Evolutionary conservation across 2,113 vertebrate genomes (phyloP).

Genomic region (Hydropotes inermis): DNA sequence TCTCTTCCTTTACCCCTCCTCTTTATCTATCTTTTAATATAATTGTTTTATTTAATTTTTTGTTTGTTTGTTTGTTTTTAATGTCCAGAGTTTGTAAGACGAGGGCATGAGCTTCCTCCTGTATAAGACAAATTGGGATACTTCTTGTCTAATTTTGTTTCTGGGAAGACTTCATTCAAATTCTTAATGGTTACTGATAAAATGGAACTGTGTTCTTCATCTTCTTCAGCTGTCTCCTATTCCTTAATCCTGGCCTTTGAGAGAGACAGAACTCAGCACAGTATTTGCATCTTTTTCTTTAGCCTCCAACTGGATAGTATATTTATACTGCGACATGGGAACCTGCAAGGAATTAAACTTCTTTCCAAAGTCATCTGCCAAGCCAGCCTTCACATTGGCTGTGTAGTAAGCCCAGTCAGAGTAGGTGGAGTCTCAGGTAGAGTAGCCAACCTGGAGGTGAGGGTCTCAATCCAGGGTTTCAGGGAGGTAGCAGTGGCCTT

Average conservation of each 20-base stretch:
- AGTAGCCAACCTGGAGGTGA: conserved; percentile 83
- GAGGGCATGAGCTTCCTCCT: background rate
- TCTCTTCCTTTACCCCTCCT: background rate
- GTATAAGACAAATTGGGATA: conserved; percentile 90
- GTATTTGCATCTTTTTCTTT: conserved; percentile 86
- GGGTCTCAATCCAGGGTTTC: conserved; percentile 88
- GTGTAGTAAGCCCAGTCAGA: conserved; percentile 92
- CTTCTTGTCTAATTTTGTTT: conserved; percentile 91
- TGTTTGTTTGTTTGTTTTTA: background rate
- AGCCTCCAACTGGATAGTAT: conserved; percentile 81
- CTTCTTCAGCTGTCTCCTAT: conserved; percentile 87
- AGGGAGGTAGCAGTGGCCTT: conserved; percentile 86
- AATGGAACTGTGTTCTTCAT: conserved; percentile 91
- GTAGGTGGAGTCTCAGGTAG: conserved; percentile 85
- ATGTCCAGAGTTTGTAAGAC: background rate
- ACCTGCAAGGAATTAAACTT: conserved; percentile 90
- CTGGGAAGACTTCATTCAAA: conserved; percentile 86
- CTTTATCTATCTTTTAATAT: background rate
- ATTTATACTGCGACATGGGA: conserved; percentile 89
- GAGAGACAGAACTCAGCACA: conserved; percentile 80
- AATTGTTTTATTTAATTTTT: background rate
- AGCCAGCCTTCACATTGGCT: conserved; percentile 81
- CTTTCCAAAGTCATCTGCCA: conserved; percentile 96
- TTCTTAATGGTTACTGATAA: conserved; percentile 93
- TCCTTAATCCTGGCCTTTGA: conserved; percentile 85